Evolutionary conservation across 2,888 invertebrate genomes (phyloP).

Genomic region (Globia sparganii): DNA sequence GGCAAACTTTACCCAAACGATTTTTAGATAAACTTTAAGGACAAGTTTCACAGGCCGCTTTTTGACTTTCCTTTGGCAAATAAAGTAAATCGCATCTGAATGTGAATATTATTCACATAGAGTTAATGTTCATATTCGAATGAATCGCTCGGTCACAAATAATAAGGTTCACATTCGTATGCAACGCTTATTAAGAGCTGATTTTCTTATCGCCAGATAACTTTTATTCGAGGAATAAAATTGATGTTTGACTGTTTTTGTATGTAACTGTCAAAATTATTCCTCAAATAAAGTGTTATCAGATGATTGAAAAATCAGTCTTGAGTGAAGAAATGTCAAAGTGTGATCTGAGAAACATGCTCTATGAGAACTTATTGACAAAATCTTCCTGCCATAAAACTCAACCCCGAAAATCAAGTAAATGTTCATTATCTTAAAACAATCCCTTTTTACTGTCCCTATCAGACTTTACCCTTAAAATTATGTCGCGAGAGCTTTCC

Average conservation of each 20-base stretch:
- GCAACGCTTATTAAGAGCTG: too few relatives aligned
- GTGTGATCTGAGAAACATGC: neutral
- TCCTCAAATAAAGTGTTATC: too few relatives aligned
- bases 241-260: too few relatives aligned
- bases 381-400: constrained; percentile 31
- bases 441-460: constrained; percentile 19
- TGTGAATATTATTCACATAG: neutral
- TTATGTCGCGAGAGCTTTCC: constrained; percentile 31
- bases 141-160: neutral
- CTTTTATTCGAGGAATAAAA: too few relatives aligned
- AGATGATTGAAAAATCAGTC: too few relatives aligned
- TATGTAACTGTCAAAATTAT: too few relatives aligned
- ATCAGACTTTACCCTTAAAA: constrained; percentile 38
- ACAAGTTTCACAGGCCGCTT: neutral
- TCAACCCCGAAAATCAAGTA: constrained; percentile 13
- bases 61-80: neutral
- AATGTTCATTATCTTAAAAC: constrained; percentile 34
- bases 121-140: neutral
- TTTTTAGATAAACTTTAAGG: constrained; percentile 37
- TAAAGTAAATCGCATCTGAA: neutral
- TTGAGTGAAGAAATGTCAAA: too few relatives aligned
- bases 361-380: neutral
- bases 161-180: neutral
- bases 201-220: too few relatives aligned
- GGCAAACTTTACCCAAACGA: constrained; percentile 19